Evolutionary conservation across 2,888 invertebrate genomes (phyloP), one percentile per base, ranked within the genome.

Genomic region (Serrognathus titanus): DNA sequence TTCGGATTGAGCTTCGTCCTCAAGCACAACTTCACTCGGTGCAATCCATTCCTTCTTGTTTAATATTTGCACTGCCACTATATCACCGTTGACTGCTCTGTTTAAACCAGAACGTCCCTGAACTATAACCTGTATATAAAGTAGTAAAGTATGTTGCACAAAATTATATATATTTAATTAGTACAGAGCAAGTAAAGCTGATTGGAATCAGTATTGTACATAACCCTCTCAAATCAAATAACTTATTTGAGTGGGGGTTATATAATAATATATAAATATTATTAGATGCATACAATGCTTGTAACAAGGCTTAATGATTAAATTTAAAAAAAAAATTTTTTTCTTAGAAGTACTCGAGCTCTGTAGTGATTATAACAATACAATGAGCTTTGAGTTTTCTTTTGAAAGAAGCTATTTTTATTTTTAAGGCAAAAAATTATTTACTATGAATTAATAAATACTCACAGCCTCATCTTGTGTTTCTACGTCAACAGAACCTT

Each of bases 61-160:
- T 47, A 98, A 81, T 47, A 99, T 78, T 78, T 95, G 87, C 51
- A 99, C 80, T 4, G 95, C 98, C 4, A 99, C 97, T 40, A 89
- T 80, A 73, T 99, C 99, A 4, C 94, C 97, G 74, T 98, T 93
- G 0, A 98, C 90, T 2, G 96, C 94, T 59, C 99, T 84, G 77
- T 99, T 99, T 53, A 97, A 83, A 51, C 92, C 86, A 52, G 84
- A 82, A 57, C 89, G 84, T 1, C 96, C 95, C 85, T 94, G 94
- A 13, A 96, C 82, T 6, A 94, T 78, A 59, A 94, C 83, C 90
- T 90, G 65, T 7, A 16, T 16, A 16, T 3, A 70, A 74, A 51
- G 46, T 52, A 47, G 47, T 1, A 3, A 2, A 16, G 16, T 16
- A n/a, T n/a, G 48, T 41, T 38, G 11, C 20, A 11, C 40, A 38